Base-by-base conservation (phyloP, 1,140 invertebrate genomes). In the Listronotus bonariensis region DNA sequence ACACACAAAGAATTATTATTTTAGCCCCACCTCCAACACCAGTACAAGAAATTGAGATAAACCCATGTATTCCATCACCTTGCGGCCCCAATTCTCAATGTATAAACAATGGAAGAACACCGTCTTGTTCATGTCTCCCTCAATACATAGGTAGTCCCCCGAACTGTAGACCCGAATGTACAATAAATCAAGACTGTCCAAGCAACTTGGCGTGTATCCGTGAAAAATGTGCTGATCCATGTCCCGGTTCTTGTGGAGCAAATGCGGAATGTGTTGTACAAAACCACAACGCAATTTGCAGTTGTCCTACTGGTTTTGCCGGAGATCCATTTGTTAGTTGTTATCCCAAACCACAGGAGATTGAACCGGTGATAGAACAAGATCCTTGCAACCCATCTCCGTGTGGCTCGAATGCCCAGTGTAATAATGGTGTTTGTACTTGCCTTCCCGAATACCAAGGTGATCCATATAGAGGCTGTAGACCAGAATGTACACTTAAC, bases 351-450 rank as follows among this genome's bases (percentile, higher is more conserved):
- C 82, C 81, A 71, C 56, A 45, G 45, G 58, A 65, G 67, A 36
- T 20, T 56, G 68, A 68, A 58, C 79, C 81, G 38, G 76, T 79
- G 17, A 58, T 67, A 63, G 67, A 65, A 66, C 72, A 58, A 31
- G 73, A 77, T 62, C 86, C 86, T 7, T 92, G 90, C 73, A 80
- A 83, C 57, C 89, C 90, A 6, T 89, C 88, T 63, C 90, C 90
- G 0, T 92, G 90, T 72, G 90, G 90, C 42, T 84, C 88, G 3
- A 89, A 91, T 72, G 89, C 90, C 7, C 83, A 89, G 71, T 92
- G 90, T 66, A 84, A 86, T 18, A 86, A 89, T 69, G 89, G 89
- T 6, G 86, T 88, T 11, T 92, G 90, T 74, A 84, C 85, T 38
- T 92, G 90, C 74, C 78, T 88, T 45, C 81, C 86, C 1, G 88